Percentiles rank a stretch among this genome's conserved stretches.
Evolutionary conservation across 1,140 invertebrate species (phyloP).

Genomic region (Chymomyza costata): DNA sequence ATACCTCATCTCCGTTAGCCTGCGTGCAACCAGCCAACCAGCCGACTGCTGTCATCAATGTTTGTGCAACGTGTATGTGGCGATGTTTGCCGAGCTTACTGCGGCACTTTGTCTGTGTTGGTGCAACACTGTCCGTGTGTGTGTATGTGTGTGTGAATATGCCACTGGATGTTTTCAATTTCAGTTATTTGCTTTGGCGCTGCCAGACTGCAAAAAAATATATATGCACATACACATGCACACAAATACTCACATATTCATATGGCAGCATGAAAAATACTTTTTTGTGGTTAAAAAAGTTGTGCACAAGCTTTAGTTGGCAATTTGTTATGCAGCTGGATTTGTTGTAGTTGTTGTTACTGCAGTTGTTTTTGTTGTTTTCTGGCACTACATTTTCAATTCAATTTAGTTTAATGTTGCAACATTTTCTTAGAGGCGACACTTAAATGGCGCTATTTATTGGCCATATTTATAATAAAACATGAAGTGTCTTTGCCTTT

Average conservation of each 20-base stretch:
- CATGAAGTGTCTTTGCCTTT: too few relatives aligned
- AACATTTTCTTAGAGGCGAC: constrained; percentile 27
- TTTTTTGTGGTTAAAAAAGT: too few relatives aligned
- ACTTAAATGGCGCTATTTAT: constrained; percentile 53
- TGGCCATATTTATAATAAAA: constrained; percentile 66
- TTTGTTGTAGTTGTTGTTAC: constrained; percentile 12
- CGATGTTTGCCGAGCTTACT: constrained; percentile 56
- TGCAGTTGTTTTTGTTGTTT: too few relatives aligned
- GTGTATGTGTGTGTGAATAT: constrained; percentile 23
- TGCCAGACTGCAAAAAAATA: constrained; percentile 8
- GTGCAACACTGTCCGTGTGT: constrained; percentile 5
- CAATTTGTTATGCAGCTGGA: constrained; percentile 15
- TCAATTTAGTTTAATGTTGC: too few relatives aligned
- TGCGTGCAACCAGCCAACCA: constrained; percentile 45
- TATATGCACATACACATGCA: constrained; percentile 2
- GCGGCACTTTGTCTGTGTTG: constrained; percentile 8
- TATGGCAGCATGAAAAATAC: too few relatives aligned
- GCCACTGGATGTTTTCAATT: constrained; percentile 34
- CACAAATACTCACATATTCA: too few relatives aligned
- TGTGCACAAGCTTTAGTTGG: too few relatives aligned
- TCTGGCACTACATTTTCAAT: too few relatives aligned
- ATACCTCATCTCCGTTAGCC: constrained; percentile 9
- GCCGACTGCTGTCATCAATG: constrained; percentile 40
- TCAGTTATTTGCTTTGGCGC: constrained; percentile 35
- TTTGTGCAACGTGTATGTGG: constrained; percentile 70